Base-by-base conservation (phyloP, 2,113 vertebrate genomes). In the Delphinapterus leucas region DNA sequence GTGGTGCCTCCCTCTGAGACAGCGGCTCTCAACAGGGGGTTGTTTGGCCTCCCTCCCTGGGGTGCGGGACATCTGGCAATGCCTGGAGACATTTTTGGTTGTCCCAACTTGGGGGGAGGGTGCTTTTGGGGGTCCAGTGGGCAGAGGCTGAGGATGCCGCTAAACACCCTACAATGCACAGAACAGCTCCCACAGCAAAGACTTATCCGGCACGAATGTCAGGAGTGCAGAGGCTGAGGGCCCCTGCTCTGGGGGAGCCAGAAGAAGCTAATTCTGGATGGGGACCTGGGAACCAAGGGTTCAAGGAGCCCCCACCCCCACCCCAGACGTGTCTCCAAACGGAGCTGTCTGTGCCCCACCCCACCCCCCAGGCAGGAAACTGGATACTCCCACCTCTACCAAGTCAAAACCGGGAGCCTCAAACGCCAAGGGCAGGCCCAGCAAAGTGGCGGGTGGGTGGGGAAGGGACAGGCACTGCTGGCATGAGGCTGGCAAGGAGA, bases 401-500 rank as follows among this genome's bases (percentile, higher is more conserved):
- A 36, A 20, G 17, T 88, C 44, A 84, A 92, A 93, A 68, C 2
- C 0, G 1, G n/a, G 84, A 90, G 80, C 15, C 8, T 68, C 55
- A 63, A 61, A 44, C 13, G 10, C 68, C 47, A 9, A 58, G 0
- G 28, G n/a, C 71, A 77, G 76, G 65, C 21, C 58, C 65, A 5
- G 38, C 47, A 80, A 90, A 90, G n/a, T 7, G 31, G 33, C 6
- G 8, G 36, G 18, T 14, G 6, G 55, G 8, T 36, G 55, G 84
- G 63, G 55, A 18, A 88, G 87, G 80, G 77, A 88, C 8, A 80
- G 70, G 60, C 73, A 80, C 74, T 91, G 61, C 85, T 25, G 93
- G 96, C 58, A 18, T 3, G 53, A 96, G 85, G 67, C 94, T 97
- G 96, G 96, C 90, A 96, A 97, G 95, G 90, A 96, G 90, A 85